Percentiles rank a stretch among this genome's conserved stretches.
These are phyloP conservation scores for Emmelina monodactyla DNA, from an alignment of 2,888 invertebrate genomes.

Conservation along the genomic window DNA sequence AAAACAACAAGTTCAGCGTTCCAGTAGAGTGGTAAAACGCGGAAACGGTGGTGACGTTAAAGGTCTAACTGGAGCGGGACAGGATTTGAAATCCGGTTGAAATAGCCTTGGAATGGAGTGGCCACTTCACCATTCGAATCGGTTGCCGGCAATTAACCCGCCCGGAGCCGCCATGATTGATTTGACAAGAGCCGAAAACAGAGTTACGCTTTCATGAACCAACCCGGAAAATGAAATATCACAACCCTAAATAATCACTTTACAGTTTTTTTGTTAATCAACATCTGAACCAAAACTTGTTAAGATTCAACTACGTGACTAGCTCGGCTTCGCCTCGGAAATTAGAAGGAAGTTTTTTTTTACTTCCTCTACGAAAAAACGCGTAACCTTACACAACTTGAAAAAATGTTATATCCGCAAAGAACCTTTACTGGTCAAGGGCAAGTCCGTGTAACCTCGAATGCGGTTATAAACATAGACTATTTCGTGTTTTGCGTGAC, in stretches of 20 bases:
- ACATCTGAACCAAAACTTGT: too few species aligned
- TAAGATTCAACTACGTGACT: too few species aligned
- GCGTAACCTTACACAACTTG: neutral
- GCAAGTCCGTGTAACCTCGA: constrained; percentile 31
- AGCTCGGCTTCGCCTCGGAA: too few species aligned
- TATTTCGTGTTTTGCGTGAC: constrained; percentile 34
- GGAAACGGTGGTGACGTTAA: constrained; percentile 45
- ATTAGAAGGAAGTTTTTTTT: neutral
- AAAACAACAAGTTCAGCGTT: too few species aligned
- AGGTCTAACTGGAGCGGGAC: constrained; percentile 56
- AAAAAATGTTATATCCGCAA: constrained; percentile 28
- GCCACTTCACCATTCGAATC: constrained; percentile 62
- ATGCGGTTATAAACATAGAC: constrained; percentile 28
- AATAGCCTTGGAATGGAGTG: constrained; percentile 43
- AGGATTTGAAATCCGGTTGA: constrained; percentile 59
- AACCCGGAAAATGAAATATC: too few species aligned
- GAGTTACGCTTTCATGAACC: neutral
- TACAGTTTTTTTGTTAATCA: too few species aligned
- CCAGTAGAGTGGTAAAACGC: too few species aligned
- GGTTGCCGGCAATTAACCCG: constrained; percentile 45
- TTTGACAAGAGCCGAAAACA: constrained; percentile 2
- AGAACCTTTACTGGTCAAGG: constrained; percentile 47
- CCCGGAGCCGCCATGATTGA: constrained; percentile 17
- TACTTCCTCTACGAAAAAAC: constrained; percentile 1
- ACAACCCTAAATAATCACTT: too few species aligned